Evolutionary conservation across 35 echinoderm and acorn worm species (phyloP).

Genomic region (Eucidaris tribuloides): DNA sequence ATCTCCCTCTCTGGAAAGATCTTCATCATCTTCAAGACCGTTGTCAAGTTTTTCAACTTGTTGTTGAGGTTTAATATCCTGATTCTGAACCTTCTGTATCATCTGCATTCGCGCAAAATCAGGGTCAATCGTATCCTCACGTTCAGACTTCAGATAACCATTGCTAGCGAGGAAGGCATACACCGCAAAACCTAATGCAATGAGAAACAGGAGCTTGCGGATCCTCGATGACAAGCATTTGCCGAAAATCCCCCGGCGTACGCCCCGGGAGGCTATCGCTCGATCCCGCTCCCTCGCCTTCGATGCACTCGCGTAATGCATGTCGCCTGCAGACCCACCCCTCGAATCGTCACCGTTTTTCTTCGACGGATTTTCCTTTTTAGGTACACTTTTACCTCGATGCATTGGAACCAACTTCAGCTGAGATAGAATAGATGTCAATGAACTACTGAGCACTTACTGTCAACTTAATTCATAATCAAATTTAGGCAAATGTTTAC

Average conservation of each 20-base stretch:
- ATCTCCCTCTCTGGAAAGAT: not conserved
- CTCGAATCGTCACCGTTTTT: too few relatives aligned
- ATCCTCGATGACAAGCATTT: not conserved
- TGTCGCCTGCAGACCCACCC: too few relatives aligned
- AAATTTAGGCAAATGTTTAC: too few relatives aligned
- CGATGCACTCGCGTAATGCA: slow-evolving; percentile 52
- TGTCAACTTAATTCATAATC: too few relatives aligned
- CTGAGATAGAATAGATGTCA: too few relatives aligned
- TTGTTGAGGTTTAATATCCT: too few relatives aligned
- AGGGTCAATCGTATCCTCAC: too few relatives aligned
- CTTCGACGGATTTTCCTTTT: too few relatives aligned
- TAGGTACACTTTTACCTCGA: too few relatives aligned
- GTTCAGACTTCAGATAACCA: not conserved
- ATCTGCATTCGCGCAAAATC: too few relatives aligned
- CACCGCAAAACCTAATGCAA: slow-evolving; percentile 1
- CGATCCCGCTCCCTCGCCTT: slow-evolving; percentile 13
- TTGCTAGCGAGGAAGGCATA: not conserved
- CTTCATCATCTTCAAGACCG: not conserved
- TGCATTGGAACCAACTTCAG: too few relatives aligned
- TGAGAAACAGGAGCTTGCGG: not conserved
- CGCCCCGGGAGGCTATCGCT: not conserved
- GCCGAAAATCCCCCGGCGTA: not conserved
- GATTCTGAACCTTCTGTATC: not conserved
- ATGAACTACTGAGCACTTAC: too few relatives aligned
- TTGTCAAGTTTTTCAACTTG: not conserved